Percentiles rank a stretch among this genome's conserved stretches.
These are phyloP conservation scores for Drosophila arizonae DNA, from an alignment of 1,140 invertebrate species.

Conservation along the genomic window DNA sequence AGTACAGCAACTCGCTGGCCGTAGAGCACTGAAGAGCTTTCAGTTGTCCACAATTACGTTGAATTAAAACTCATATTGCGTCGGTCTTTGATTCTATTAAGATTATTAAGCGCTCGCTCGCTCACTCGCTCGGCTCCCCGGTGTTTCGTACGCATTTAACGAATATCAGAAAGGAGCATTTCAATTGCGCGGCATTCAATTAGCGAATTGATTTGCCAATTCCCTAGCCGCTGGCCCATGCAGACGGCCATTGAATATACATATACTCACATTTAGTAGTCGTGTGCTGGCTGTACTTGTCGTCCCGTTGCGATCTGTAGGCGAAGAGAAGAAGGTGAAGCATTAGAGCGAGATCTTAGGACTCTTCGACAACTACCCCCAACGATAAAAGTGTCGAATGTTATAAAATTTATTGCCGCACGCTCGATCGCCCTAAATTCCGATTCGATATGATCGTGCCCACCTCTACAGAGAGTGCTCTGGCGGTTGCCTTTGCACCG, in stretches of 20 bases:
- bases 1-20: not conserved
- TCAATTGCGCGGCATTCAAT: slow-evolving; percentile 69
- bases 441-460: slow-evolving; percentile 44
- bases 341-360: not conserved
- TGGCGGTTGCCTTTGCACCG: not conserved
- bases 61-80: slow-evolving; percentile 71
- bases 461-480: slow-evolving; percentile 27
- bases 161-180: slow-evolving; percentile 63
- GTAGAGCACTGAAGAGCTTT: slow-evolving; percentile 16
- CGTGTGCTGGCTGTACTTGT: slow-evolving; percentile 11
- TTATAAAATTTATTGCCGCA: slow-evolving; percentile 69
- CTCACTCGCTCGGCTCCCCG: slow-evolving; percentile 9
- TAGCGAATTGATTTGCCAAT: slow-evolving; percentile 67
- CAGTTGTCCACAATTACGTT: slow-evolving; percentile 61
- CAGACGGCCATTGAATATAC: not conserved
- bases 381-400: slow-evolving; percentile 74
- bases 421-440: slow-evolving; percentile 47
- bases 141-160: slow-evolving; percentile 51
- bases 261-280: slow-evolving; percentile 32
- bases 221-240: not conserved
- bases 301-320: slow-evolving; percentile 31
- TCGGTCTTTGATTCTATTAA: slow-evolving; percentile 78
- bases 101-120: slow-evolving; percentile 52
- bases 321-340: not conserved
- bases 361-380: not conserved